phyloP scores from a whole-genome alignment of 2,888 invertebrate genomes.

The Orthonychiurus folsomi region DNA sequence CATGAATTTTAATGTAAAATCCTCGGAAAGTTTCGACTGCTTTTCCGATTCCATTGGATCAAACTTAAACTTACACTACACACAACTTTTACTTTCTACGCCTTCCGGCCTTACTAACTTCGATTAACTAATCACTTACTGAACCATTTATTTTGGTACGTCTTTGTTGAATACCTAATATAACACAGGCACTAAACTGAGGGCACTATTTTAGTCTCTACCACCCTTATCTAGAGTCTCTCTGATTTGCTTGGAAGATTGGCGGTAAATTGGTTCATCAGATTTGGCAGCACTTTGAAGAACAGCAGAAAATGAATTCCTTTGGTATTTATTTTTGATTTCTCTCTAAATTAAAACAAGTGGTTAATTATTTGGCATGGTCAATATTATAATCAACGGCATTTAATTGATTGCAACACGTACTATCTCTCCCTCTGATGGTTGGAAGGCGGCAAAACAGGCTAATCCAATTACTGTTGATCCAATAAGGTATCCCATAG shows the following conservation, averaged over 20 bases:
- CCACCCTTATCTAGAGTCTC: background rate
- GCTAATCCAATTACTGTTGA: conserved; percentile 55
- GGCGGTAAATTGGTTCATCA: conserved; percentile 47
- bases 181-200: no score
- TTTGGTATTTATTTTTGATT: no score
- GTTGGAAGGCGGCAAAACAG: conserved; percentile 52
- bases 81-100: no score
- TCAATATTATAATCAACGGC: no score
- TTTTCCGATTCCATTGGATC: conserved; percentile 9
- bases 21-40: conserved; percentile 25
- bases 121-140: no score
- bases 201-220: background rate
- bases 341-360: no score
- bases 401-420: no score
- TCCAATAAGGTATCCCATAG: conserved; percentile 50
- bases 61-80: background rate
- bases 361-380: no score
- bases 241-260: conserved; percentile 34
- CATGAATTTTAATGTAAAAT: conserved; percentile 33
- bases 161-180: no score
- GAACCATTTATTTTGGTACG: no score
- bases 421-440: no score
- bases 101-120: no score
- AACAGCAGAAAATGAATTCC: conserved; percentile 41
- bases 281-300: conserved; percentile 49